phyloP scores from a whole-genome alignment of 2,888 invertebrate species.

The Epinotia brunnichana region DNA sequence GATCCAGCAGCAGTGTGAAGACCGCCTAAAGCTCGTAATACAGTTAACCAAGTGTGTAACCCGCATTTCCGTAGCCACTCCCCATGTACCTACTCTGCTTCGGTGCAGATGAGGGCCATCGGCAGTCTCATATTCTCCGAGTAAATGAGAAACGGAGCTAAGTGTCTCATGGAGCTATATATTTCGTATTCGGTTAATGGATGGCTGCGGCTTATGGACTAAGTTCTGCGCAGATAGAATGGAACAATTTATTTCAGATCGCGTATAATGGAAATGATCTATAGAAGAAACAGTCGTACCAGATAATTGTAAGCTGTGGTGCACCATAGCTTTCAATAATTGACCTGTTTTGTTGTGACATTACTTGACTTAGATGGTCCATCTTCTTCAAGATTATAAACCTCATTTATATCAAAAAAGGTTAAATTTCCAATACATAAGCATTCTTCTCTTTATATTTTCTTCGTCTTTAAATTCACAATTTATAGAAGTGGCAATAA shows the following conservation, averaged over 20 bases:
- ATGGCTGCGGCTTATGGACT: constrained; percentile 28
- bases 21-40: not conserved
- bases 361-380: too few relatives aligned
- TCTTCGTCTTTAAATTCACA: too few relatives aligned
- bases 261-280: not conserved
- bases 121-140: not conserved
- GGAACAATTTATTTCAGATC: constrained; percentile 14
- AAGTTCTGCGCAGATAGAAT: constrained; percentile 4
- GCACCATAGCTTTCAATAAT: not conserved
- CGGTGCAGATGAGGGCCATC: constrained; percentile 19
- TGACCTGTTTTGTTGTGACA: too few relatives aligned
- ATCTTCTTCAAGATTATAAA: too few relatives aligned
- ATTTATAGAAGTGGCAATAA: too few relatives aligned
- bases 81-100: not conserved
- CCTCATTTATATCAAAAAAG: too few relatives aligned
- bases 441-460: too few relatives aligned
- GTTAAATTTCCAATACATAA: too few relatives aligned
- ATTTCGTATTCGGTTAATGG: constrained; percentile 31
- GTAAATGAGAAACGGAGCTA: constrained; percentile 17
- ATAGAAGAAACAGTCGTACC: too few relatives aligned
- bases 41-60: not conserved
- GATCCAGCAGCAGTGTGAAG: too few relatives aligned
- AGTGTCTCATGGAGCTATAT: constrained; percentile 19
- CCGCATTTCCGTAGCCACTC: not conserved
- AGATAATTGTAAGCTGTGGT: too few relatives aligned